These are phyloP conservation scores for Ophioninae sp. DNA, from an alignment of 2,888 invertebrate genomes.

Conservation along the genomic window DNA sequence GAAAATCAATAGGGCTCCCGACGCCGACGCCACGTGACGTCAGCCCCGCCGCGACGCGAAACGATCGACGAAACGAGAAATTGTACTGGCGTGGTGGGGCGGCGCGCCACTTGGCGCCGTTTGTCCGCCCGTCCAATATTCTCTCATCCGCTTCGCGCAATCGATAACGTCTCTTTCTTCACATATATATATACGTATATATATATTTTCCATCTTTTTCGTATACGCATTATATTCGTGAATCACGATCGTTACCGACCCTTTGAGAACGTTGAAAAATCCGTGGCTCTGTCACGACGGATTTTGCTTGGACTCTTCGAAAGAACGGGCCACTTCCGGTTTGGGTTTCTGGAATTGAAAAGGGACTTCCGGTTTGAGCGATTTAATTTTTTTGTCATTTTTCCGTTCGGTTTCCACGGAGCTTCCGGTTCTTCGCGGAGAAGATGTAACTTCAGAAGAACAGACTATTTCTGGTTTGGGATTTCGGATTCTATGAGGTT, in stretches of 20 bases:
- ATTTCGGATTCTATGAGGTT: too few relatives aligned
- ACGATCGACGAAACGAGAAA: conserved; percentile 49
- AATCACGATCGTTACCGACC: background rate
- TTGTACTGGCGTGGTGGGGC: conserved; percentile 36
- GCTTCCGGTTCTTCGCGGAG: too few relatives aligned
- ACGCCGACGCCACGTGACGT: conserved; percentile 74
- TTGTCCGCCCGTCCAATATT: conserved; percentile 38
- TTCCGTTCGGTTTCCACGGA: too few relatives aligned
- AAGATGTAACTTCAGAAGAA: too few relatives aligned
- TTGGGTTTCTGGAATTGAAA: too few relatives aligned
- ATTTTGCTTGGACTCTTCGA: background rate
- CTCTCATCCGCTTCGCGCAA: conserved; percentile 34
- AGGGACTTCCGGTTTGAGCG: too few relatives aligned
- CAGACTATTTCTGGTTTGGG: too few relatives aligned
- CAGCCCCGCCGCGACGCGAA: conserved; percentile 63
- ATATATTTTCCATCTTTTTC: background rate
- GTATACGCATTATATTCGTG: background rate
- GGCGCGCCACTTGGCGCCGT: conserved; percentile 55
- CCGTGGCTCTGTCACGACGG: background rate
- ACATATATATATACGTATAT: background rate
- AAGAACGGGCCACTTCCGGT: too few relatives aligned
- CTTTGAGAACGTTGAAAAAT: background rate
- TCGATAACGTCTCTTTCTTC: conserved; percentile 37
- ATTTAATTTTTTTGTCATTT: too few relatives aligned
- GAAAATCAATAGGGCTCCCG: conserved; percentile 75